Conservation (phyloP, 2,888 invertebrate genomes). For the Allacma fusca region DNA sequence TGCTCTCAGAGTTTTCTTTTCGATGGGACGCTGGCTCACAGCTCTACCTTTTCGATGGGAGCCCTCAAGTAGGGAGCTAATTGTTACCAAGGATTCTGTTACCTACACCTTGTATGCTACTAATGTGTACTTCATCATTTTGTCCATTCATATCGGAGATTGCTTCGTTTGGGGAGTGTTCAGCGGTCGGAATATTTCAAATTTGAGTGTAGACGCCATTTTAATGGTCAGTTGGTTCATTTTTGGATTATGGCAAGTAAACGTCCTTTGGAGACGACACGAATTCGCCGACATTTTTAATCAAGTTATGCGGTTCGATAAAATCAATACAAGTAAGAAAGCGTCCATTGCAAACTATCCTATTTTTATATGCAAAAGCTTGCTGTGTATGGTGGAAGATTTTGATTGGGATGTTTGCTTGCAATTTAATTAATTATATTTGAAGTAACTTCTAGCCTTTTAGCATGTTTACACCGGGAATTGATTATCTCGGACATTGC, state of each 20-base stretch:
- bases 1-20: constrained; percentile 6
- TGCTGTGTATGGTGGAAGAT: no score
- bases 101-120: not conserved
- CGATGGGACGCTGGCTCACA: not conserved
- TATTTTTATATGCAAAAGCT: no score
- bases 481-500: no score
- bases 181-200: not conserved
- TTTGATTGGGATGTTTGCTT: no score
- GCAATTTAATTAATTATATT: no score
- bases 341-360: no score
- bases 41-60: constrained; percentile 13
- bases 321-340: not conserved
- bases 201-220: constrained; percentile 9
- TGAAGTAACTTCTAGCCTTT: no score
- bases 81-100: not conserved
- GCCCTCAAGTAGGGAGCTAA: not conserved
- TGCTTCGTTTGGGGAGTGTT: constrained; percentile 25
- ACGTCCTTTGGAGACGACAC: constrained; percentile 19
- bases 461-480: no score
- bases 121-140: not conserved
- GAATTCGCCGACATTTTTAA: constrained; percentile 17
- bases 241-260: constrained; percentile 15
- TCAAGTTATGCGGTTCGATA: not conserved
- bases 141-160: not conserved
- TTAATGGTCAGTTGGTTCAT: constrained; percentile 3